Evolutionary conservation across 2,113 vertebrate genomes (phyloP).

Genomic region (Mesitornis unicolor): DNA sequence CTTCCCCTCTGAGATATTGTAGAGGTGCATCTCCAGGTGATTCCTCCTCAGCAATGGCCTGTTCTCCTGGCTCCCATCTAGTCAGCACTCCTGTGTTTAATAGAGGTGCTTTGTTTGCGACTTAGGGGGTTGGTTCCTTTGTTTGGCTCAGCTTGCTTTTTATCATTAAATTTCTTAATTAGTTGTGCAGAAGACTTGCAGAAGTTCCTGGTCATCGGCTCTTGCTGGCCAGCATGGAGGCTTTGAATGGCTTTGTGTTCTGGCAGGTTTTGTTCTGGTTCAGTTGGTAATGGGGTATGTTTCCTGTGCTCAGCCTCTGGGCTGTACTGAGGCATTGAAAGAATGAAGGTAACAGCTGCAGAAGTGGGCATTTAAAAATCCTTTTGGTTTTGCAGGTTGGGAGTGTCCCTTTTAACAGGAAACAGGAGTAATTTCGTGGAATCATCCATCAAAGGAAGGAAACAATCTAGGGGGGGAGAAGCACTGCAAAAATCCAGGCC

Average conservation of each 20-base stretch:
- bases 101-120: background rate
- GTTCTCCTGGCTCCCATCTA: background rate
- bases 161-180: background rate
- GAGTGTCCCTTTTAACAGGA: background rate
- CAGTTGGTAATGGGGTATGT: background rate
- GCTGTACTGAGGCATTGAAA: background rate
- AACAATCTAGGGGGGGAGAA: background rate
- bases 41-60: background rate
- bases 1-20: background rate
- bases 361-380: background rate
- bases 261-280: background rate
- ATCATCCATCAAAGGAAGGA: background rate
- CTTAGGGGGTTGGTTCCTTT: background rate
- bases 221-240: background rate
- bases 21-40: background rate
- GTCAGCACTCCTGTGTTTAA: background rate
- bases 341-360: slow-evolving; percentile 10
- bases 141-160: background rate
- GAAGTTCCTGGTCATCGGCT: background rate
- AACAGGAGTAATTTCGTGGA: background rate
- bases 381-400: background rate
- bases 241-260: background rate
- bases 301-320: background rate
- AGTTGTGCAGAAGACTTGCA: background rate
- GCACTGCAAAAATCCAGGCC: background rate